Conservation (phyloP, 1,140 invertebrate species). For the Phenacoccus solenopsis region DNA sequence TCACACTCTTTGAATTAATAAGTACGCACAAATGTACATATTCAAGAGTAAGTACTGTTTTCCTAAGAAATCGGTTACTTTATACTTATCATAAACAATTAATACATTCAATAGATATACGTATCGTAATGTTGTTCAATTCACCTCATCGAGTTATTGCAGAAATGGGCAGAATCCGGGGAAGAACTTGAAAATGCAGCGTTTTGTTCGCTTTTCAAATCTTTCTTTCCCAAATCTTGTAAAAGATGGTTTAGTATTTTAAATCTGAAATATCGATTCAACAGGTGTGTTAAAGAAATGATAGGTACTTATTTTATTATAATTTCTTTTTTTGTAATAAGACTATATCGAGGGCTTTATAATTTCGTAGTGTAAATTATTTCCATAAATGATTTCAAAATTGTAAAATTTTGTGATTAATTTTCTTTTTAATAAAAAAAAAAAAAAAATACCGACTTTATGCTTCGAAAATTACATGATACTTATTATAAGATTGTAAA, state of each 20-base stretch:
- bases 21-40: background rate
- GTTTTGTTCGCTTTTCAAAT: background rate
- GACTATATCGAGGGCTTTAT: background rate
- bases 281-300: background rate
- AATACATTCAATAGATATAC: background rate
- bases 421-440: no score
- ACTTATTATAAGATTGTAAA: no score
- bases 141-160: background rate
- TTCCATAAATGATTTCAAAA: no score
- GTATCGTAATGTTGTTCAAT: background rate
- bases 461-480: no score
- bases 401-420: no score
- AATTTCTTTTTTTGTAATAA: background rate
- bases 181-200: background rate
- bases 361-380: background rate
- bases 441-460: no score
- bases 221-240: constrained; percentile 6
- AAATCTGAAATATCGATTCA: constrained; percentile 6
- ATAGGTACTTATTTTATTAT: background rate
- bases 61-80: background rate
- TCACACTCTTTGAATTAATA: no score
- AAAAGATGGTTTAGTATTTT: constrained; percentile 6
- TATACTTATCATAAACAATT: background rate
- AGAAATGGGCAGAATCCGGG: constrained; percentile 12
- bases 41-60: background rate